These are phyloP conservation scores for Dromiciops gliroides DNA, from an alignment of 2,113 vertebrate species.

Conservation along the genomic window DNA sequence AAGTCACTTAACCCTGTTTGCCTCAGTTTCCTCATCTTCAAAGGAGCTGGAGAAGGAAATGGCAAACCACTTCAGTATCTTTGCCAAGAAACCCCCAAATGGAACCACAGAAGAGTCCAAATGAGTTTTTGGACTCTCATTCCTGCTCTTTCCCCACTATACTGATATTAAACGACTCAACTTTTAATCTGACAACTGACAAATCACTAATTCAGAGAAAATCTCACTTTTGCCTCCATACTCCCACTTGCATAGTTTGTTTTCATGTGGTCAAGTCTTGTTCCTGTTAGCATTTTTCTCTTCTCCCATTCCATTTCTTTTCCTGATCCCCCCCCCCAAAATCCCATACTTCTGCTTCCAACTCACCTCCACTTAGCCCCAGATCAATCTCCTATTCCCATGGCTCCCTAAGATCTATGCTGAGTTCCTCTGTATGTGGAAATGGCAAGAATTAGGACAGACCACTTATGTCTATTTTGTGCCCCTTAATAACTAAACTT, in stretches of 20 bases:
- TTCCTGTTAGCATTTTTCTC: no score
- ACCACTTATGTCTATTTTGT: not conserved
- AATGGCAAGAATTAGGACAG: not conserved
- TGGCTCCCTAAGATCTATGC: no score
- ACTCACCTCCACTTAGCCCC: not conserved
- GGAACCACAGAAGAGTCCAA: no score
- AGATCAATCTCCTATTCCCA: not conserved
- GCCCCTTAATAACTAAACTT: not conserved
- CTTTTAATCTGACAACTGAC: not conserved
- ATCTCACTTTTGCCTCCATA: no score
- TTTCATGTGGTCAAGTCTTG: no score
- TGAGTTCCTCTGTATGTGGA: not conserved
- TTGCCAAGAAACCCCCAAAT: no score
- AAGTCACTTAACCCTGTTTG: no score
- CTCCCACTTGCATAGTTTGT: no score
- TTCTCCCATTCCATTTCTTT: not conserved
- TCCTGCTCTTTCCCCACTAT: not conserved
- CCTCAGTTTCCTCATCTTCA: no score
- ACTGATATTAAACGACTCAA: not conserved
- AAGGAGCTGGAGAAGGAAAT: no score
- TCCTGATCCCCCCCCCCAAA: constrained; percentile 24
- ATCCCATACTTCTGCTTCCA: not conserved
- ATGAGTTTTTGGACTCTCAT: not conserved
- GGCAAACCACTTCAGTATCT: no score
- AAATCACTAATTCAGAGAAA: not conserved